A percentile compares a stretch with the other conserved stretches of the same genome.
phyloP scores from a whole-genome alignment of 1,140 invertebrate genomes.

The Venturia canescens region DNA sequence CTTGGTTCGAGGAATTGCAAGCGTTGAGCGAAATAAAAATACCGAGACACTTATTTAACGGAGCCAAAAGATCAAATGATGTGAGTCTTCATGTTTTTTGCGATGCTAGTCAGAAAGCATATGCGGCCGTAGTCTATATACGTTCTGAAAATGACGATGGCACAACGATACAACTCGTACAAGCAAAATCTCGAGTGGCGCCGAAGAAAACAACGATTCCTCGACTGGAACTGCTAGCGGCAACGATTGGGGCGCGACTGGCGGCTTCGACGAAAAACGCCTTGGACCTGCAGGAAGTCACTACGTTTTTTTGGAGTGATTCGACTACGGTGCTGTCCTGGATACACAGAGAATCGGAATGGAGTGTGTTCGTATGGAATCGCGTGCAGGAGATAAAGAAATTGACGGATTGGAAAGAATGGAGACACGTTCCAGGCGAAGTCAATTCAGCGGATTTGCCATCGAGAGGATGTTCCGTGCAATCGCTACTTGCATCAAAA shows the following conservation, averaged over 20 bases:
- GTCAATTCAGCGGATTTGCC: slow-evolving; percentile 72
- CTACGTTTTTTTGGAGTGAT: slow-evolving; percentile 51
- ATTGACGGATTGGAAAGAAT: slow-evolving; percentile 57
- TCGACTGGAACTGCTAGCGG: slow-evolving; percentile 67
- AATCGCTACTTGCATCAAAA: slow-evolving; percentile 61
- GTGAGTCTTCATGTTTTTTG: slow-evolving; percentile 44
- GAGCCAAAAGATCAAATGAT: not conserved
- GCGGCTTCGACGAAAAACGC: slow-evolving; percentile 44
- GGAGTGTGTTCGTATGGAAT: slow-evolving; percentile 62
- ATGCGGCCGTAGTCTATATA: slow-evolving; percentile 61
- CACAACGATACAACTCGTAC: slow-evolving; percentile 57
- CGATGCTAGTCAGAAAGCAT: slow-evolving; percentile 61
- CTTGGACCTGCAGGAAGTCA: slow-evolving; percentile 43
- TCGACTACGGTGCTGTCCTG: slow-evolving; percentile 61
- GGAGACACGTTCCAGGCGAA: slow-evolving; percentile 68
- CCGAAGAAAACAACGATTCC: slow-evolving; percentile 65
- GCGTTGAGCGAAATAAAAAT: slow-evolving; percentile 51
- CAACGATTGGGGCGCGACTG: slow-evolving; percentile 63
- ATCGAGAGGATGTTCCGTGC: slow-evolving; percentile 67
- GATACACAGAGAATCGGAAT: slow-evolving; percentile 53
- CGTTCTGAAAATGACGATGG: slow-evolving; percentile 46
- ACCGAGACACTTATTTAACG: slow-evolving; percentile 48
- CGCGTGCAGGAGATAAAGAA: slow-evolving; percentile 62
- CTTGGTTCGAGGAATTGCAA: slow-evolving; percentile 48
- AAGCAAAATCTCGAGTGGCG: slow-evolving; percentile 65